Percentiles rank a stretch among this genome's conserved stretches.
Conservation (phyloP, 53 echinoderm and acorn worm species). For the Actinopyga echinites region DNA sequence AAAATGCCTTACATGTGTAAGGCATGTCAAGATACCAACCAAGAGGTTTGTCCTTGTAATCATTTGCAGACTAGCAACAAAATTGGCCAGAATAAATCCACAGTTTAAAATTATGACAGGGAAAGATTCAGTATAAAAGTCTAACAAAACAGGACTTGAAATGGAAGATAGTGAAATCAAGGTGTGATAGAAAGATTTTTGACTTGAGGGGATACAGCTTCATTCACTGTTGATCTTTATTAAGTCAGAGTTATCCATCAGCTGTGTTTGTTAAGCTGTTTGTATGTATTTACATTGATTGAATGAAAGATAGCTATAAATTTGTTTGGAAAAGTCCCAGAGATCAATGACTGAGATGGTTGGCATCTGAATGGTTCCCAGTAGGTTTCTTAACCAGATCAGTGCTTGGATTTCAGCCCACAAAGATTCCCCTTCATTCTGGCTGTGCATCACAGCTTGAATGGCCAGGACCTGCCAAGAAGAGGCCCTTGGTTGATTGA, state of each 20-base stretch:
- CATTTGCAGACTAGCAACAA: too few species aligned
- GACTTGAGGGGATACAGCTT: too few species aligned
- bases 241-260: neutral
- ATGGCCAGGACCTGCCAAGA: neutral
- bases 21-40: too few species aligned
- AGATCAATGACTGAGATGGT: slow-evolving; percentile 3
- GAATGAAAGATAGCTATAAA: neutral
- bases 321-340: neutral
- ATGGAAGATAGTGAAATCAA: too few species aligned
- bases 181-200: too few species aligned
- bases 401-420: slow-evolving; percentile 16
- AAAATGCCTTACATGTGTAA: too few species aligned
- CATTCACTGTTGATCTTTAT: too few species aligned
- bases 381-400: neutral
- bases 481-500: neutral
- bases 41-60: too few species aligned
- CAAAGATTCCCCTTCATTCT: neutral
- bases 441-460: slow-evolving; percentile 29
- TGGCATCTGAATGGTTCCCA: slow-evolving; percentile 20
- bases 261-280: slow-evolving; percentile 9
- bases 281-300: neutral
- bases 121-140: too few species aligned
- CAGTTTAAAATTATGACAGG: too few species aligned
- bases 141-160: too few species aligned
- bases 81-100: too few species aligned